Conservation (phyloP, 1,140 invertebrate species). For the Cherax quadricarinatus region DNA sequence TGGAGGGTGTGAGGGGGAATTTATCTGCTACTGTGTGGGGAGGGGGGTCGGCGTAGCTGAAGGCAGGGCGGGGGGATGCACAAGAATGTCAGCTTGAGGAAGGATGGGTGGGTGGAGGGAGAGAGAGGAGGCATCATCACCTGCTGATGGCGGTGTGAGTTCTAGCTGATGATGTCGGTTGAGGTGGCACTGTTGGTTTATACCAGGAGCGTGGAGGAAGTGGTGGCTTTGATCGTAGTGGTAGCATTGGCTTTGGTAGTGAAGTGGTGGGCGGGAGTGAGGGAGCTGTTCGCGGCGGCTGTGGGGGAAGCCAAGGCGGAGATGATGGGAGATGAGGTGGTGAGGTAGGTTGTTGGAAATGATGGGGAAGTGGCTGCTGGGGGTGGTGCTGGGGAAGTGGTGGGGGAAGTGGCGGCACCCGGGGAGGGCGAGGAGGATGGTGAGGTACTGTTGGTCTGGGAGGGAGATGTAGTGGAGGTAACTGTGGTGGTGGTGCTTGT, state of each 20-base stretch:
- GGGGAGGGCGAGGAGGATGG: slow-evolving; percentile 1
- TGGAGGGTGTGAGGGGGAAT: not conserved
- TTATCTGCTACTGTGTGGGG: not conserved
- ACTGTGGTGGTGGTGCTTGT: not conserved
- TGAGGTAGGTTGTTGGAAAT: not conserved
- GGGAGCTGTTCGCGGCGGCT: slow-evolving; percentile 38
- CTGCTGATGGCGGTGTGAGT: slow-evolving; percentile 66
- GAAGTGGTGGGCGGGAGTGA: slow-evolving; percentile 24
- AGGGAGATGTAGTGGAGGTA: slow-evolving; percentile 21
- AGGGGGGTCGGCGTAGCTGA: not conserved
- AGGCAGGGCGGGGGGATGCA: not conserved
- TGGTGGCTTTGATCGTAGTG: slow-evolving; percentile 65
- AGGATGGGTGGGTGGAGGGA: not conserved
- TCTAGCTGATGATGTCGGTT: slow-evolving; percentile 52
- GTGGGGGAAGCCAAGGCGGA: slow-evolving; percentile 44
- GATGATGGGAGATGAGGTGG: slow-evolving; percentile 22
- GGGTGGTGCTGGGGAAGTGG: not conserved
- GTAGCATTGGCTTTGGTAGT: slow-evolving; percentile 46
- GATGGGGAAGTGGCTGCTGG: not conserved
- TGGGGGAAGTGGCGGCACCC: slow-evolving; percentile 1
- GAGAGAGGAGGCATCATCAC: slow-evolving; percentile 20
- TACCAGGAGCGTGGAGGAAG: slow-evolving; percentile 59
- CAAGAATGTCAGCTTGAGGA: not conserved
- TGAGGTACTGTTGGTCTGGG: not conserved
- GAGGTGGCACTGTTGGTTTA: slow-evolving; percentile 21